These are phyloP conservation scores for Sphaerophoria rueppellii DNA, from an alignment of 2,888 invertebrate genomes.

Conservation along the genomic window DNA sequence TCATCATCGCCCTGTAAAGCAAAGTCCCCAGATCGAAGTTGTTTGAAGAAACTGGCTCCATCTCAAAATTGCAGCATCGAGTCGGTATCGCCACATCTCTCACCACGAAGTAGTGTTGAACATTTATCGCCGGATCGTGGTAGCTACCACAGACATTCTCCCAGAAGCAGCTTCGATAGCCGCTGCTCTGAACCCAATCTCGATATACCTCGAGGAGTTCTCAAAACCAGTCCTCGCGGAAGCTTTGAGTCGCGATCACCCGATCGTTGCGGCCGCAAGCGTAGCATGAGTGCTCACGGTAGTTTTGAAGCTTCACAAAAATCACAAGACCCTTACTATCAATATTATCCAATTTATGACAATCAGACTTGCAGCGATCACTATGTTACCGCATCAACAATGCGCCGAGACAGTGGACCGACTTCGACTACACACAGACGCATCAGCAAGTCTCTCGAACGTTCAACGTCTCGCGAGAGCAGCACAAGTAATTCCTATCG, in stretches of 20 bases:
- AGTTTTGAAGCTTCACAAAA: conserved; percentile 79
- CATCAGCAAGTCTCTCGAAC: conserved; percentile 81
- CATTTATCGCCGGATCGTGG: conserved; percentile 81
- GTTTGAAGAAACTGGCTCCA: conserved; percentile 80
- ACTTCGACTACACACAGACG: conserved; percentile 74
- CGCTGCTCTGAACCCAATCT: conserved; percentile 80
- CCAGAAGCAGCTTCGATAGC: conserved; percentile 81
- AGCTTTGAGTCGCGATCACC: conserved; percentile 79
- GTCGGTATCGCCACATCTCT: conserved; percentile 80
- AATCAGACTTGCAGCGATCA: conserved; percentile 81
- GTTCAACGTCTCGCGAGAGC: conserved; percentile 81
- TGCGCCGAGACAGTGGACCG: conserved; percentile 75
- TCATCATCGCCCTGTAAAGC: conserved; percentile 80
- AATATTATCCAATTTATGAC: conserved; percentile 81
- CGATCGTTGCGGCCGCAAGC: conserved; percentile 78
- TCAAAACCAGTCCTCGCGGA: conserved; percentile 77
- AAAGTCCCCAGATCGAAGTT: conserved; percentile 81
- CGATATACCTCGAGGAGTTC: conserved; percentile 77
- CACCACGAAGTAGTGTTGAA: conserved; percentile 80
- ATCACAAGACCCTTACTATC: conserved; percentile 79
- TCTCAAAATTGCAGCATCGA: conserved; percentile 80
- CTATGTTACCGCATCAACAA: conserved; percentile 78
- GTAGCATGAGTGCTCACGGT: conserved; percentile 81
- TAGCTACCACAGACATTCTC: conserved; percentile 79
- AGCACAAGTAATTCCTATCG: conserved; percentile 78